Evolutionary conservation across 1,140 invertebrate genomes (phyloP).

Genomic region (Ruditapes philippinarum): DNA sequence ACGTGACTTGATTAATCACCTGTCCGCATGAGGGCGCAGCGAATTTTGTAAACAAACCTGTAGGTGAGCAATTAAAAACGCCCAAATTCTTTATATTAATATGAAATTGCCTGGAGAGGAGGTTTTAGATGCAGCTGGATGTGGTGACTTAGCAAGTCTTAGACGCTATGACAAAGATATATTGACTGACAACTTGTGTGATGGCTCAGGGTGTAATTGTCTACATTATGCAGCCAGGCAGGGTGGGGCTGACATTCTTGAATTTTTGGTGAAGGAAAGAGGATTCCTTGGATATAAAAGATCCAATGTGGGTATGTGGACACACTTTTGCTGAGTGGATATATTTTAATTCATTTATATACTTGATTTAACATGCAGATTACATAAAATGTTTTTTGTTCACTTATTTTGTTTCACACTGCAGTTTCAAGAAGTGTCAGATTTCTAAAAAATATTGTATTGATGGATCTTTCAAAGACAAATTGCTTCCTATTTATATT

Average conservation of each 20-base stretch:
- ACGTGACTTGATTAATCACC: background rate
- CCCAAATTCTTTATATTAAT: background rate
- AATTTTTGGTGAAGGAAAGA: conserved; percentile 81
- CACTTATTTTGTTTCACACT: too few species aligned
- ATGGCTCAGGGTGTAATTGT: conserved; percentile 85
- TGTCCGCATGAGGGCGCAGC: background rate
- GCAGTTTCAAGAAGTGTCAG: too few species aligned
- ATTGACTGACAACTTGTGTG: conserved; percentile 72
- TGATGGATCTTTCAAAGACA: too few species aligned
- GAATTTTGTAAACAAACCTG: background rate
- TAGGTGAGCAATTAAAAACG: conserved; percentile 8
- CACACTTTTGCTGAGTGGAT: too few species aligned
- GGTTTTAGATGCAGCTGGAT: conserved; percentile 65
- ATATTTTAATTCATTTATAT: too few species aligned
- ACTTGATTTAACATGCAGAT: too few species aligned
- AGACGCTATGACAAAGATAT: conserved; percentile 25
- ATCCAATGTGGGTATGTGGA: conserved; percentile 80
- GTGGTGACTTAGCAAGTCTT: conserved; percentile 66
- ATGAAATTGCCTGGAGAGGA: conserved; percentile 49
- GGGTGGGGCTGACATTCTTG: conserved; percentile 81
- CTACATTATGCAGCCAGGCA: conserved; percentile 87
- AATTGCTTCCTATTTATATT: too few species aligned
- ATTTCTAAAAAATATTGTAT: too few species aligned
- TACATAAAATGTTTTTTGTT: too few species aligned
- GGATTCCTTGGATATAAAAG: conserved; percentile 78